Evolutionary conservation across 1,140 invertebrate species (phyloP), one percentile per base, ranked within the genome.

Genomic region (Venustaconcha ellipsiformis): DNA sequence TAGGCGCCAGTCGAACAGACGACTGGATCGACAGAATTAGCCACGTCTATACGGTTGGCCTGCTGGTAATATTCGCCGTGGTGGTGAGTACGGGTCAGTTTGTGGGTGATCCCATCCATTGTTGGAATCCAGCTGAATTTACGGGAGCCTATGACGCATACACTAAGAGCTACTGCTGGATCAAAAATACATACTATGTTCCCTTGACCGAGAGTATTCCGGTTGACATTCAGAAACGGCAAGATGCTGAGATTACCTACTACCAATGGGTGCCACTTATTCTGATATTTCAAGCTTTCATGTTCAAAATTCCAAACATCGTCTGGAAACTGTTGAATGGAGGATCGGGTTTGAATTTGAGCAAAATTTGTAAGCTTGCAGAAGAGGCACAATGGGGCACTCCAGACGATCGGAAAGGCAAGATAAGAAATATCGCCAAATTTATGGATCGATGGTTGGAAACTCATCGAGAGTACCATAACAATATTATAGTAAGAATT

Each of bases 181-280:
- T 92, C 63, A 87, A 87, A 57, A 90, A 91, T 78, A 91, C 89
- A 13, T 91, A 91, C 74, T 91, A 90, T 76, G 76, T 92, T 48
- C 91, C 91, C n/a, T 85, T 88, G 79, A 87, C 88, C 56, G 87
- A 91, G 20, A 80, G 82, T 71, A 91, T 92, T 55, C 87, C 87
- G 37, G 75, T 77, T 14, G 78, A 82, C 37, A 81, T 83, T 13
- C 58, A 67, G 18, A 71, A 82, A 64, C 58, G 72, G 57, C 72
- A 86, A 66, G 86, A 71, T 96, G 84, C 96, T 30, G 85, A 88
- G 64, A 76, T 88, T 86, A 94, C 95, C 23, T 99, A 99, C 90
- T 99, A 99, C 88, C 97, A 92, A 80, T 98, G 97, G 97, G 96
- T 98, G 58, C 97, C 96, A 88, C 96, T 98, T 90, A 95, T 96